A percentile compares a stretch with the other conserved stretches of the same genome.
Conservation (phyloP, 2,888 invertebrate genomes). For the Cyclophora punctaria region DNA sequence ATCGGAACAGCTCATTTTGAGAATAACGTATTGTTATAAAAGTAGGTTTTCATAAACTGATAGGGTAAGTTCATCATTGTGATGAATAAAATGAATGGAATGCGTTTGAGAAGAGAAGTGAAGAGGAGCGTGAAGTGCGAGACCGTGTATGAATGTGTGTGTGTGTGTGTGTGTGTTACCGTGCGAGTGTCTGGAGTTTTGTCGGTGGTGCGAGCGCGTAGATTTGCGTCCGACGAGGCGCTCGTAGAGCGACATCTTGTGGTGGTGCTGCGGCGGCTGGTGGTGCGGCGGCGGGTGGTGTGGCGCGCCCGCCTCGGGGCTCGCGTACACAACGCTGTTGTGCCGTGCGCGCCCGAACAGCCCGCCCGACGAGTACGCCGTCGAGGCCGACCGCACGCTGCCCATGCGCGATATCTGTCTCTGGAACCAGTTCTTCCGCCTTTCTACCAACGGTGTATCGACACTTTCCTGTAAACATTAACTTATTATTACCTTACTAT, state of each 20-base stretch:
- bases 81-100: too few relatives aligned
- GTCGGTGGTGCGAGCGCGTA: slow-evolving; percentile 79
- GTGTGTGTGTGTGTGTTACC: slow-evolving; percentile 57
- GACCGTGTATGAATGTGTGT: not conserved
- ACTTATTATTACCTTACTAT: too few relatives aligned
- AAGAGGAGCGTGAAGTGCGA: too few relatives aligned
- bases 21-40: too few relatives aligned
- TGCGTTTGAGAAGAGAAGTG: too few relatives aligned
- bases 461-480: slow-evolving; percentile 83
- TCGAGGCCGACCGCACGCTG: slow-evolving; percentile 88
- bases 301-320: slow-evolving; percentile 74
- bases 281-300: slow-evolving; percentile 38
- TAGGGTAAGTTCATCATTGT: too few relatives aligned
- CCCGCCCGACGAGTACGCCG: slow-evolving; percentile 86
- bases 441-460: slow-evolving; percentile 89
- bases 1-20: too few relatives aligned
- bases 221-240: slow-evolving; percentile 88
- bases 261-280: slow-evolving; percentile 52
- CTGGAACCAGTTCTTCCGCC: slow-evolving; percentile 91
- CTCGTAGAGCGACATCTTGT: slow-evolving; percentile 89
- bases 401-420: slow-evolving; percentile 91
- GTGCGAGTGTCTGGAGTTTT: slow-evolving; percentile 70
- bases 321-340: slow-evolving; percentile 83
- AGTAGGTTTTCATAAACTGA: too few relatives aligned
- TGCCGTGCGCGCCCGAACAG: slow-evolving; percentile 85